phyloP scores from a whole-genome alignment of 1,140 invertebrate genomes.

The Penaeus vannamei region DNA sequence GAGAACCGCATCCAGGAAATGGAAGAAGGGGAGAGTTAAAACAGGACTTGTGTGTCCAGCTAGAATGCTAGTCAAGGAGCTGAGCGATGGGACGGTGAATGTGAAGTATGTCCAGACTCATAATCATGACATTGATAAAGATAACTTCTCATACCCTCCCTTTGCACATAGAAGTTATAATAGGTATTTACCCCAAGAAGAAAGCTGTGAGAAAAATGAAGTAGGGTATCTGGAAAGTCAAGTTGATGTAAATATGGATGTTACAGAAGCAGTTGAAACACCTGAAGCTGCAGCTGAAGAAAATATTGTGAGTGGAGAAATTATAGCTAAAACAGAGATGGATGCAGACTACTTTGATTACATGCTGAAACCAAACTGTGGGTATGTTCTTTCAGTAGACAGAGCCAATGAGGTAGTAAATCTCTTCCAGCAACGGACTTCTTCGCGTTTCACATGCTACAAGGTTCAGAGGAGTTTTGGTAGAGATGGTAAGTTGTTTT shows the following conservation, averaged over 20 bases:
- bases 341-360: conserved; percentile 37
- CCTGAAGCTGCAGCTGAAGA: background rate
- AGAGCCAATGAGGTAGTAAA: conserved; percentile 24
- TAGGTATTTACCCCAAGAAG: conserved; percentile 3
- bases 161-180: conserved; percentile 1
- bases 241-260: background rate
- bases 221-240: background rate
- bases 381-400: conserved; percentile 31
- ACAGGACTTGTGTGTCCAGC: conserved; percentile 29
- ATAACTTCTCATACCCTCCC: background rate
- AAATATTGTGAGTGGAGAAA: conserved; percentile 10
- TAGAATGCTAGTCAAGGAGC: conserved; percentile 41
- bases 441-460: conserved; percentile 29
- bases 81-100: background rate
- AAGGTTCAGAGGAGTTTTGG: conserved; percentile 44
- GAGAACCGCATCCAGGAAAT: background rate
- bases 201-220: background rate
- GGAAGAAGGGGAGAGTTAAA: conserved; percentile 12
- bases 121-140: conserved; percentile 22
- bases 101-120: conserved; percentile 45
- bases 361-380: conserved; percentile 35
- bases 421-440: conserved; percentile 34
- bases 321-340: conserved; percentile 24
- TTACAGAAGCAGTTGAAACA: background rate
- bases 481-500: conserved; percentile 23